Conservation (phyloP, 2,797 vertebrate species). For the Alectoris magna region DNA sequence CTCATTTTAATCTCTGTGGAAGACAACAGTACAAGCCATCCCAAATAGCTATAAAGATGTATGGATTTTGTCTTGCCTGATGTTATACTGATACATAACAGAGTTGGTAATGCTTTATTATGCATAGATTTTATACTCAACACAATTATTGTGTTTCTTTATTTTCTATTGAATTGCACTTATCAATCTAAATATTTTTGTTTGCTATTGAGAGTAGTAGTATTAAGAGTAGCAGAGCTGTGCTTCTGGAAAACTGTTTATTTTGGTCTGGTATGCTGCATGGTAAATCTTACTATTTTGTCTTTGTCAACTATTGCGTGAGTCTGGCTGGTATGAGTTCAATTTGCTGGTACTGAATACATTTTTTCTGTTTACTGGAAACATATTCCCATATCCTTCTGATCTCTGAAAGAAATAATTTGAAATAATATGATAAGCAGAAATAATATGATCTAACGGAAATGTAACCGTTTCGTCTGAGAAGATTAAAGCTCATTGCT, state of each 20-base stretch:
- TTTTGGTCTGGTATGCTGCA: neutral
- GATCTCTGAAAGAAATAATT: constrained; percentile 24
- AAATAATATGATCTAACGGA: neutral
- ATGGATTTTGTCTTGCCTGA: neutral
- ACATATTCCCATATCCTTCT: neutral
- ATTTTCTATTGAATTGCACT: neutral
- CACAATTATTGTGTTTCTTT: neutral
- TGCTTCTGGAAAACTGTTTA: neutral
- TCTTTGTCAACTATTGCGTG: neutral
- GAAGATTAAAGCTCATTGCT: neutral
- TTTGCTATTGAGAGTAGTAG: neutral
- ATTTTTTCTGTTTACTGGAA: constrained; percentile 47
- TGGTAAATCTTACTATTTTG: neutral
- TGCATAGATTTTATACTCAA: neutral
- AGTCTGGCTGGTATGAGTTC: constrained; percentile 33
- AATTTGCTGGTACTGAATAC: constrained; percentile 2
- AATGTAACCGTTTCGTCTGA: neutral
- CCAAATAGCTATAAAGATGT: neutral
- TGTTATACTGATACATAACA: neutral
- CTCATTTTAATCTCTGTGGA: neutral
- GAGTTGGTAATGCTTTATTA: neutral
- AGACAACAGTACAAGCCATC: neutral
- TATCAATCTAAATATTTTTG: neutral
- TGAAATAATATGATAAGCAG: no score
- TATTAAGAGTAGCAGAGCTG: neutral